Evolutionary conservation across 2,888 invertebrate genomes (phyloP).

Genomic region (Strigamia transsilvanica): DNA sequence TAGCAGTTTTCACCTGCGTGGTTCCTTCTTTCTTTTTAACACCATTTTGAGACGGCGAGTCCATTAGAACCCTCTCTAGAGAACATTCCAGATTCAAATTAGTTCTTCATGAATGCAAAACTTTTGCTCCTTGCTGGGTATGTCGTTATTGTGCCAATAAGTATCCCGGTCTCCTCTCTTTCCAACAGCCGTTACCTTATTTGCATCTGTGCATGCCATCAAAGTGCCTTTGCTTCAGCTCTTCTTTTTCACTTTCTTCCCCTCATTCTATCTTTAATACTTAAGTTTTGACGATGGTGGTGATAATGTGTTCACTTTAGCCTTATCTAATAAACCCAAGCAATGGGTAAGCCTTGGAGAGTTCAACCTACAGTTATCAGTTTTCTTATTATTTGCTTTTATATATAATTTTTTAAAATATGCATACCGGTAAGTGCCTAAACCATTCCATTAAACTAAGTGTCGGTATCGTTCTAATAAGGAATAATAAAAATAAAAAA

Average conservation of each 20-base stretch:
- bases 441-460: background rate
- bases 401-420: background rate
- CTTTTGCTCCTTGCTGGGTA: conserved; percentile 48
- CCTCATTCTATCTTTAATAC: conserved; percentile 39
- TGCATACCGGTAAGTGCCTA: background rate
- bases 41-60: conserved; percentile 29
- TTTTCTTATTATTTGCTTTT: background rate
- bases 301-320: conserved; percentile 45
- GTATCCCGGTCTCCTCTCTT: conserved; percentile 43
- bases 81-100: conserved; percentile 49
- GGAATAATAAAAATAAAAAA: too few species aligned
- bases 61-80: conserved; percentile 47
- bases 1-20: conserved; percentile 45
- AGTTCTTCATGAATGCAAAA: conserved; percentile 49
- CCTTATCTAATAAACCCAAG: conserved; percentile 40
- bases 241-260: conserved; percentile 45
- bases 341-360: conserved; percentile 26
- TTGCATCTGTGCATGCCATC: conserved; percentile 49
- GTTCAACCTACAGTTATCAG: conserved; percentile 21
- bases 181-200: conserved; percentile 45
- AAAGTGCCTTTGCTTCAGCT: conserved; percentile 48
- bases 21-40: conserved; percentile 38
- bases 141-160: conserved; percentile 49
- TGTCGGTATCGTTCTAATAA: background rate
- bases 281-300: conserved; percentile 48